Conservation (phyloP, 2,797 vertebrate genomes). For the Micromesistius poutassou region DNA sequence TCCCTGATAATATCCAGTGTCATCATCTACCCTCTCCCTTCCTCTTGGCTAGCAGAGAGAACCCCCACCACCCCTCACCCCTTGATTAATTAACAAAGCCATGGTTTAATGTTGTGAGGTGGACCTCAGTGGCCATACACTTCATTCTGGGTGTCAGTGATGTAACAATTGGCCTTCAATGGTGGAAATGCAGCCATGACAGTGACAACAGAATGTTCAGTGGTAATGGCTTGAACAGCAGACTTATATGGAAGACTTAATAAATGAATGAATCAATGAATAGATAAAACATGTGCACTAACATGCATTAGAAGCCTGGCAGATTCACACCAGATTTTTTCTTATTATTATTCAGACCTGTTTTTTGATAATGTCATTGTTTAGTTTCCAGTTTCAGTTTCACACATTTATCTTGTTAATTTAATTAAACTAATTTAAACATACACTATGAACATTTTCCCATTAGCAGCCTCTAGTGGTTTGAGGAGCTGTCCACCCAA, state of each 20-base stretch:
- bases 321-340: not conserved
- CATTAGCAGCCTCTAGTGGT: not conserved
- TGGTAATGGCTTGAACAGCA: not conserved
- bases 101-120: conserved; percentile 53
- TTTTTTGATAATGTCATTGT: not conserved
- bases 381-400: not conserved
- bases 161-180: conserved; percentile 32
- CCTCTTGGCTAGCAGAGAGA: conserved; percentile 51
- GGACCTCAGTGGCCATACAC: conserved; percentile 23
- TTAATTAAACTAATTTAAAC: not conserved
- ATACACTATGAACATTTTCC: not conserved
- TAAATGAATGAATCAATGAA: not conserved
- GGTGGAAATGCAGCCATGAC: not conserved
- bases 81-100: conserved; percentile 67
- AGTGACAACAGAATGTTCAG: not conserved
- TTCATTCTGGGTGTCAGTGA: conserved; percentile 19
- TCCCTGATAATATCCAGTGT: conserved; percentile 62
- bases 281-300: not conserved
- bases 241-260: not conserved
- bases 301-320: not conserved
- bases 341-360: not conserved
- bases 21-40: conserved; percentile 50
- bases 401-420: not conserved
- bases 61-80: conserved; percentile 4
- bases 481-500: not conserved